Evolutionary conservation across 1,140 invertebrate species (phyloP).

Genomic region (Caenorhabditis remanei): DNA sequence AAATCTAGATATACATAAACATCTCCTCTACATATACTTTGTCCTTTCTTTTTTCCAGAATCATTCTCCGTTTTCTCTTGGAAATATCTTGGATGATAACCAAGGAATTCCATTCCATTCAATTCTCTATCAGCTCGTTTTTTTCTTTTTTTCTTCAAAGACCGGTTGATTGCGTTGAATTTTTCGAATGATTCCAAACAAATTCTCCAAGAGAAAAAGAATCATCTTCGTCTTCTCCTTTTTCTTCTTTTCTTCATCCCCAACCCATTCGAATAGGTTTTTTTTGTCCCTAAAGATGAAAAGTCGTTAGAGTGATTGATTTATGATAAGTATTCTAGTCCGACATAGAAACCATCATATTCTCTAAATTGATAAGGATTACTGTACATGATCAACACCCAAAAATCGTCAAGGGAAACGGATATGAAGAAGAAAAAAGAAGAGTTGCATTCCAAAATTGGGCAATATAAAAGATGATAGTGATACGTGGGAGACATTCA

Average conservation of each 20-base stretch:
- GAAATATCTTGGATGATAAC: background rate
- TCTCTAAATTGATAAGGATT: background rate
- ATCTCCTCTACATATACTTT: background rate
- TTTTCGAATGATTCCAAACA: conserved; percentile 26
- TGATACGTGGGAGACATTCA: background rate
- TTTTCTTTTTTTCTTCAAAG: conserved; percentile 7
- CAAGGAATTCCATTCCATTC: conserved; percentile 14
- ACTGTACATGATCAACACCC: conserved; percentile 9
- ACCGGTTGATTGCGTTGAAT: conserved; percentile 18
- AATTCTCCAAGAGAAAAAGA: background rate
- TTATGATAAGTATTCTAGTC: background rate
- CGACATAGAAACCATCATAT: conserved; percentile 4
- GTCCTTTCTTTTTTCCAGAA: background rate
- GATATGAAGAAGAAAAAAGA: conserved; percentile 1
- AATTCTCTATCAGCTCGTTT: background rate
- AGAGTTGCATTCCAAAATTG: background rate
- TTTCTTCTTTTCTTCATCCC: background rate
- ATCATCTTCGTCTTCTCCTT: too few relatives aligned
- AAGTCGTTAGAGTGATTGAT: conserved; percentile 17
- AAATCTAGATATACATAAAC: background rate
- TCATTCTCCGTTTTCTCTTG: background rate
- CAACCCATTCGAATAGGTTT: background rate
- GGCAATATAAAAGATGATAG: background rate
- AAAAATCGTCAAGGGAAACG: conserved; percentile 31
- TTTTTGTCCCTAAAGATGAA: background rate